A percentile compares a stretch with the other conserved stretches of the same genome.
These are phyloP conservation scores for Eurois occulta DNA, from an alignment of 2,888 invertebrate species.

Conservation along the genomic window DNA sequence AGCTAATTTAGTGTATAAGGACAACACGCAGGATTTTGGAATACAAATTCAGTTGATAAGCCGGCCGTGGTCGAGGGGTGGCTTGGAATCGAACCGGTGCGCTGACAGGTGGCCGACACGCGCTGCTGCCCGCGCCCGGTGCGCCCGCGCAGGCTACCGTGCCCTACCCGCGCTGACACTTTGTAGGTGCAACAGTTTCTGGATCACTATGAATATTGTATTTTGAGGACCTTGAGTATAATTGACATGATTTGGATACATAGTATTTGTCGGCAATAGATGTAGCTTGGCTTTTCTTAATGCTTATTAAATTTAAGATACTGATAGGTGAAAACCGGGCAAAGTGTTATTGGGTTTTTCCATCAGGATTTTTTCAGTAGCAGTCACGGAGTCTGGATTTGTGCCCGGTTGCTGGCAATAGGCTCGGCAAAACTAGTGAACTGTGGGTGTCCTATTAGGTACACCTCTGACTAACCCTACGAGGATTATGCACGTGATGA, in stretches of 20 bases:
- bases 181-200: conserved; percentile 32
- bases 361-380: background rate
- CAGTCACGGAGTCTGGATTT: background rate
- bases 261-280: background rate
- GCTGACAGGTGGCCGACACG: conserved; percentile 88
- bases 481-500: background rate
- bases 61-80: conserved; percentile 72
- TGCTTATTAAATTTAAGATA: background rate
- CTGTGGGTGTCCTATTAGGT: background rate
- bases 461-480: background rate
- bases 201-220: conserved; percentile 2
- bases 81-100: conserved; percentile 78
- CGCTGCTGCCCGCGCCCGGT: conserved; percentile 75
- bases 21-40: conserved; percentile 84
- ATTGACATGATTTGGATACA: background rate
- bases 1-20: conserved; percentile 74
- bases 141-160: conserved; percentile 60
- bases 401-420: background rate
- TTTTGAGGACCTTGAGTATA: background rate
- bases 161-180: conserved; percentile 68
- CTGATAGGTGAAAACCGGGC: background rate
- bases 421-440: background rate
- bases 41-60: conserved; percentile 84
- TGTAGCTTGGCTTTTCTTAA: background rate
- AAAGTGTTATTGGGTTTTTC: background rate